Base-by-base conservation (phyloP, 2,797 vertebrate species). In the Tolypeutes matacus region DNA sequence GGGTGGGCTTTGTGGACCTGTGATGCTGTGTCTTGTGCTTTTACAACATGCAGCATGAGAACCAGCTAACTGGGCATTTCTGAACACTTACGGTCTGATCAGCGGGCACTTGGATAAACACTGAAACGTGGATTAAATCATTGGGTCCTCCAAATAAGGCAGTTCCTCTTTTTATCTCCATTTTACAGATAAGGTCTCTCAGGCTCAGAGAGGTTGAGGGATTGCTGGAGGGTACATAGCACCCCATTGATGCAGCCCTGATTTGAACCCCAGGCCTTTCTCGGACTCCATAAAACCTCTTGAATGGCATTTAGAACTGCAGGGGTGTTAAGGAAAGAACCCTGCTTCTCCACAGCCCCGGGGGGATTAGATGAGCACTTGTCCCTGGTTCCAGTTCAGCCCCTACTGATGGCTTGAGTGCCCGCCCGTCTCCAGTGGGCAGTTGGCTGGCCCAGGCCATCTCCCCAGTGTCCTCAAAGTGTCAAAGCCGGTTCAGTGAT, bases 381-480 rank as follows among this genome's bases (percentile, higher is more conserved):
- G 0, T 69, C 60, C 46, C 65, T 10, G 34, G 17, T 69, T 94
- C 67, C 83, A 64, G 31, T 67, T 93, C 83, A 67, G 42, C 56
- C 58, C 69, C 51, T 72, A 56, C 31, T 53, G 64, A 72, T 91
- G 58, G 56, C 62, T 81, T 18, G 31, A 31, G 64, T 20, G 34
- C 62, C 53, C 0, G 0, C 73, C 65, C 11, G 34, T 72, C 65
- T 89, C 60, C 46, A 15, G 20, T 69, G n/a, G 75, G 77, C 56
- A 39, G 12, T 7, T 36, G 11, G 58, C 83, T 67, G 34, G 72
- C 60, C 46, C 17, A 7, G n/a, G 23, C 39, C 70, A 51, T 56
- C 69, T 81, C 64, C 27, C 62, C 53, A 39, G 72, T 46, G 88
- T 85, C 77, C 92, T 89, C n/a, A 87, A 91, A 96, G 93, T 92